phyloP scores from a whole-genome alignment of 35 echinoderm and acorn worm species.

The Lytechinus variegatus region DNA sequence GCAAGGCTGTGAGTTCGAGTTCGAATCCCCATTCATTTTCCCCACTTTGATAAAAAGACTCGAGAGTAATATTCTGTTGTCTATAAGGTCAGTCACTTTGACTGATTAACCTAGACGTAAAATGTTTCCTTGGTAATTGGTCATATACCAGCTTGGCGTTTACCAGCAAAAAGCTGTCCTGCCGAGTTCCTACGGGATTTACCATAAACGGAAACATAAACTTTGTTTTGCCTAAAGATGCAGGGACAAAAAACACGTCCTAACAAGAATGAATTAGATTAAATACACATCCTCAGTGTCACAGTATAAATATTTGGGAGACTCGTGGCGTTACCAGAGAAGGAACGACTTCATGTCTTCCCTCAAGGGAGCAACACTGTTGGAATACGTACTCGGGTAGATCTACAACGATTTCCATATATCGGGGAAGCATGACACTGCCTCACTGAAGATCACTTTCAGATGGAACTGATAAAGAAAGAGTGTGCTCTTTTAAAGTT shows the following conservation, averaged over 20 bases:
- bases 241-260: background rate
- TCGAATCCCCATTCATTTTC: too few relatives aligned
- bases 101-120: too few relatives aligned
- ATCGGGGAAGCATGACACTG: background rate
- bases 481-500: background rate
- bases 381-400: background rate
- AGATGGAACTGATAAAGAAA: background rate
- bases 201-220: too few relatives aligned
- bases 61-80: too few relatives aligned
- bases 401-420: background rate
- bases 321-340: background rate
- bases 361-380: background rate
- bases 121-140: too few relatives aligned
- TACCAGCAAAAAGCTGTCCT: too few relatives aligned
- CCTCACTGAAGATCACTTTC: background rate
- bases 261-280: conserved; percentile 1
- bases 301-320: background rate
- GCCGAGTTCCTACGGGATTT: too few relatives aligned
- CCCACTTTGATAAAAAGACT: too few relatives aligned
- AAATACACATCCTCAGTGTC: background rate
- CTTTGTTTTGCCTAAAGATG: background rate
- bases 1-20: too few relatives aligned
- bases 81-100: too few relatives aligned
- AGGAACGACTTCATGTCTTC: background rate
- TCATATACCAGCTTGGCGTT: too few relatives aligned